Evolutionary conservation across 2,113 vertebrate genomes (phyloP).

Genomic region (Siphamia tubifer): DNA sequence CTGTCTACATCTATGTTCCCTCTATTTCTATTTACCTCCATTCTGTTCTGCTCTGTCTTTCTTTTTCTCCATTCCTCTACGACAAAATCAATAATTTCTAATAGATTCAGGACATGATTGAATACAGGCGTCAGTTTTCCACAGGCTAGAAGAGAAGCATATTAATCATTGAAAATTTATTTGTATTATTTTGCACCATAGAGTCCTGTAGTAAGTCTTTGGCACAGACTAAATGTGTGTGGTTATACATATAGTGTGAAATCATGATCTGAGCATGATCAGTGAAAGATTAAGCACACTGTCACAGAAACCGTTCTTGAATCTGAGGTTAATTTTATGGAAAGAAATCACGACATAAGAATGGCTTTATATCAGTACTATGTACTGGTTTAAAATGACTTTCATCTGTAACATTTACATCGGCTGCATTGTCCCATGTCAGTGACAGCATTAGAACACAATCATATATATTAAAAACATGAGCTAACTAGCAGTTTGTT

Average conservation of each 20-base stretch:
- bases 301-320: background rate
- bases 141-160: conserved; percentile 46
- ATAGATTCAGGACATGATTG: conserved; percentile 71
- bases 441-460: too few species aligned
- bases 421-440: too few species aligned
- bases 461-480: too few species aligned
- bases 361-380: background rate
- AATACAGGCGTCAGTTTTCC: conserved; percentile 55
- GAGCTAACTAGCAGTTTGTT: too few species aligned
- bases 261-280: background rate
- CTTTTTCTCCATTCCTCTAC: conserved; percentile 7
- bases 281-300: conserved; percentile 1
- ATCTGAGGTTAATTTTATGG: background rate
- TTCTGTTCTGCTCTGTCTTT: background rate
- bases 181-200: conserved; percentile 63
- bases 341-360: background rate
- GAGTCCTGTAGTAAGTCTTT: conserved; percentile 23
- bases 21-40: background rate
- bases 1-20: background rate
- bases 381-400: background rate
- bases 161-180: conserved; percentile 74
- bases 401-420: background rate
- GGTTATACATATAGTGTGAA: conserved; percentile 7
- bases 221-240: conserved; percentile 8
- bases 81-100: conserved; percentile 68